Percentiles rank a stretch among this genome's conserved stretches.
Evolutionary conservation across 2,888 invertebrate species (phyloP).

Genomic region (Amorpha juglandis): DNA sequence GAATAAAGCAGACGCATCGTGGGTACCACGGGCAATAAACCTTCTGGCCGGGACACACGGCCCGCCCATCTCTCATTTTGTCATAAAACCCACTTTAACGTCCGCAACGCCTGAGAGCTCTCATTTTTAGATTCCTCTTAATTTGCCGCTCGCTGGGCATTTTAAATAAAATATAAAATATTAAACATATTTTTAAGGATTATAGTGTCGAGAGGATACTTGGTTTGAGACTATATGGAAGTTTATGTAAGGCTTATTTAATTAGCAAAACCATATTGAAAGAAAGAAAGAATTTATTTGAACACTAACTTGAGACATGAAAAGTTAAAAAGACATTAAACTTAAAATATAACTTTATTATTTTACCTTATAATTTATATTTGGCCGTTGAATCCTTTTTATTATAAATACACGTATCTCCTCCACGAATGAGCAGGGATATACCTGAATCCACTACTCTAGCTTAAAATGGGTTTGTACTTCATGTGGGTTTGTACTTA

Average conservation of each 20-base stretch:
- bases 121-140: slow-evolving; percentile 45
- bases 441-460: too few species aligned
- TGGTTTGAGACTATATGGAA: neutral
- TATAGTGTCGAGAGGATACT: neutral
- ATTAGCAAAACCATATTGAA: too few species aligned
- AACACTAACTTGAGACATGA: too few species aligned
- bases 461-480: too few species aligned
- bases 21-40: slow-evolving; percentile 55
- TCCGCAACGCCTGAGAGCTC: slow-evolving; percentile 38
- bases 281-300: too few species aligned
- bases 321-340: too few species aligned
- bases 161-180: slow-evolving; percentile 19
- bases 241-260: neutral
- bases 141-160: slow-evolving; percentile 18
- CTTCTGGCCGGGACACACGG: slow-evolving; percentile 60
- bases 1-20: slow-evolving; percentile 16
- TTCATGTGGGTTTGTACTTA: too few species aligned
- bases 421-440: too few species aligned
- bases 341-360: too few species aligned
- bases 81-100: slow-evolving; percentile 54
- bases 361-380: too few species aligned
- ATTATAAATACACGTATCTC: too few species aligned
- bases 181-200: neutral
- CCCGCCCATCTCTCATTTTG: slow-evolving; percentile 68
- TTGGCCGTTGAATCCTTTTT: too few species aligned